These are phyloP conservation scores for Meloe dianella DNA, from an alignment of 2,888 invertebrate genomes.

Conservation along the genomic window DNA sequence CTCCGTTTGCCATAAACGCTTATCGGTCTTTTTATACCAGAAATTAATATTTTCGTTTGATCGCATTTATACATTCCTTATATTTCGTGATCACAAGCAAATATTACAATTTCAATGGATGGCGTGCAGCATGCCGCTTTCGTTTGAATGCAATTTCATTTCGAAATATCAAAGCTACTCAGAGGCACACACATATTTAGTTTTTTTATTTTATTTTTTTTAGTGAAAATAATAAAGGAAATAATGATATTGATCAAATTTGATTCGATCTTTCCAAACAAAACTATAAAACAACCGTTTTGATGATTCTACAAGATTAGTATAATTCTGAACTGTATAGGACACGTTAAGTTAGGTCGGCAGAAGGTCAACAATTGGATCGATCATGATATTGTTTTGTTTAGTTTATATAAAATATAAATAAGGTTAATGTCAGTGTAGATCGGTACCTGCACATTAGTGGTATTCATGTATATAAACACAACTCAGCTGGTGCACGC, in stretches of 20 bases:
- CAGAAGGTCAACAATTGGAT: constrained; percentile 22
- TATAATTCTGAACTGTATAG: constrained; percentile 17
- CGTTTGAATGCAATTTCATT: no score
- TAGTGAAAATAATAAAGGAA: not conserved
- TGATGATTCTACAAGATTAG: constrained; percentile 21
- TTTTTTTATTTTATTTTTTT: no score
- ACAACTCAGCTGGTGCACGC: not conserved
- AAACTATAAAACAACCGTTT: not conserved
- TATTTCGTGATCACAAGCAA: no score
- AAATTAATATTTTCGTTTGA: no score
- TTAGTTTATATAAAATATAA: constrained; percentile 12
- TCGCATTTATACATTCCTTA: no score
- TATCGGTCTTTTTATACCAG: no score
- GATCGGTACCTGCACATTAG: not conserved
- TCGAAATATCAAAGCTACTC: no score
- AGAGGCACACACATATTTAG: no score
- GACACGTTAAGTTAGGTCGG: constrained; percentile 23
- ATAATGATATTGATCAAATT: constrained; percentile 15
- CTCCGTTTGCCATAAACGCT: no score
- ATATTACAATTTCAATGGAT: no score
- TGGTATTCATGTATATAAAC: not conserved
- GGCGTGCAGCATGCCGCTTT: no score
- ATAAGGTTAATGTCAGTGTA: constrained; percentile 5
- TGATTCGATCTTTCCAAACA: constrained; percentile 4
- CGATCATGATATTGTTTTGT: constrained; percentile 16